Evolutionary conservation across 1,140 invertebrate species (phyloP).

Genomic region (Radopholus similis): DNA sequence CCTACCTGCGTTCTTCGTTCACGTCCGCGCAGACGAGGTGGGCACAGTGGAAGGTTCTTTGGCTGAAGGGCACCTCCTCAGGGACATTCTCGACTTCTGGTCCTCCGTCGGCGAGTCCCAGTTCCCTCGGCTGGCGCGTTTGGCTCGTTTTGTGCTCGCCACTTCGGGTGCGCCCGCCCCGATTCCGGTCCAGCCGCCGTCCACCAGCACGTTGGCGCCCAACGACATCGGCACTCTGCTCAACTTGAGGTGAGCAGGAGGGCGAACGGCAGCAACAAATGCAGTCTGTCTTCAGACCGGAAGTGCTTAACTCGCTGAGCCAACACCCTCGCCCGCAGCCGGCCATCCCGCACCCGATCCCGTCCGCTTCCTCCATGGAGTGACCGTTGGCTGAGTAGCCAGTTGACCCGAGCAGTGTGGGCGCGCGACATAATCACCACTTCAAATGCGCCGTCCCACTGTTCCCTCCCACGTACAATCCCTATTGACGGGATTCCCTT

Average conservation of each 20-base stretch:
- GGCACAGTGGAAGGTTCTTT: no score
- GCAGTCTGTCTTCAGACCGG: slow-evolving; percentile 22
- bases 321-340: slow-evolving; percentile 9
- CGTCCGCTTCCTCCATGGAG: not conserved
- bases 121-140: slow-evolving; percentile 26
- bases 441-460: not conserved
- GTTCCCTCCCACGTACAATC: not conserved
- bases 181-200: slow-evolving; percentile 20
- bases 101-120: slow-evolving; percentile 37
- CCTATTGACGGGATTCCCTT: not conserved
- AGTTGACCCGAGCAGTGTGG: not conserved
- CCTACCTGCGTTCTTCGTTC: slow-evolving; percentile 34
- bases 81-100: slow-evolving; percentile 43
- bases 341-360: not conserved
- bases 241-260: slow-evolving; percentile 29
- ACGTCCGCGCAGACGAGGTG: slow-evolving; percentile 24
- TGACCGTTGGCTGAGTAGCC: not conserved
- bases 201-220: slow-evolving; percentile 12
- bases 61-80: no score
- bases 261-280: not conserved
- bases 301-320: slow-evolving; percentile 29
- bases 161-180: slow-evolving; percentile 24
- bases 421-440: not conserved
- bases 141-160: slow-evolving; percentile 37
- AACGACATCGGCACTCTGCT: slow-evolving; percentile 36